Conservation (phyloP, 2,797 vertebrate species). For the Ctenopoma kingsleyae region DNA sequence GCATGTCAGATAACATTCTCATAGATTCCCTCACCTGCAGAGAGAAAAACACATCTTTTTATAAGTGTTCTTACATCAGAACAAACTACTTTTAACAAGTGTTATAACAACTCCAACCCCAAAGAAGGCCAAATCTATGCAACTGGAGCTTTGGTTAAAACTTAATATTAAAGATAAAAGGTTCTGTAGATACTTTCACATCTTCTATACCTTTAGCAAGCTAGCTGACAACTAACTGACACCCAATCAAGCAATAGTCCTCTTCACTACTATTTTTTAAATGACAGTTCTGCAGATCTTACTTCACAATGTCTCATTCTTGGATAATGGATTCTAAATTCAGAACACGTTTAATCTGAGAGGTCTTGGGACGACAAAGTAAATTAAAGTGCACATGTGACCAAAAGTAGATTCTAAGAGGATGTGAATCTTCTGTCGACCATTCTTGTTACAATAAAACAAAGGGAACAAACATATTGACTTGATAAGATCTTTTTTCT, state of each 20-base stretch:
- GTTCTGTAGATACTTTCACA: no score
- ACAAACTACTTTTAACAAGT: background rate
- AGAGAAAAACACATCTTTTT: background rate
- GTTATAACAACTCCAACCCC: background rate
- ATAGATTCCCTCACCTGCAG: conserved; percentile 81
- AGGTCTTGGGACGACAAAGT: conserved; percentile 46
- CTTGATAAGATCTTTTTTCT: background rate
- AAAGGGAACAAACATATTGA: background rate
- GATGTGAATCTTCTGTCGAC: conserved; percentile 29
- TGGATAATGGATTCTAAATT: conserved; percentile 45
- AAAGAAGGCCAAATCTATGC: background rate
- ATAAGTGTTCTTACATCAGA: background rate
- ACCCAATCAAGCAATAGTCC: background rate
- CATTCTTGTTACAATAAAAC: background rate
- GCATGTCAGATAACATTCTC: conserved; percentile 62
- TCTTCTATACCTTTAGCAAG: background rate
- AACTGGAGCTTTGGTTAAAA: background rate
- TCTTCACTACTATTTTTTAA: background rate
- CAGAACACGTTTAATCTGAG: conserved; percentile 6
- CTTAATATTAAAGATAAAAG: no score
- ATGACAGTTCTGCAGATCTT: conserved; percentile 5
- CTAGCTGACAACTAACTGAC: background rate
- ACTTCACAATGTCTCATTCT: conserved; percentile 11
- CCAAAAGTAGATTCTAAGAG: conserved; percentile 1
- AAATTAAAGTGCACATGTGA: conserved; percentile 30